Evolutionary conservation across 2,113 vertebrate genomes (phyloP).

Genomic region (Psilopogon haemacephalus): DNA sequence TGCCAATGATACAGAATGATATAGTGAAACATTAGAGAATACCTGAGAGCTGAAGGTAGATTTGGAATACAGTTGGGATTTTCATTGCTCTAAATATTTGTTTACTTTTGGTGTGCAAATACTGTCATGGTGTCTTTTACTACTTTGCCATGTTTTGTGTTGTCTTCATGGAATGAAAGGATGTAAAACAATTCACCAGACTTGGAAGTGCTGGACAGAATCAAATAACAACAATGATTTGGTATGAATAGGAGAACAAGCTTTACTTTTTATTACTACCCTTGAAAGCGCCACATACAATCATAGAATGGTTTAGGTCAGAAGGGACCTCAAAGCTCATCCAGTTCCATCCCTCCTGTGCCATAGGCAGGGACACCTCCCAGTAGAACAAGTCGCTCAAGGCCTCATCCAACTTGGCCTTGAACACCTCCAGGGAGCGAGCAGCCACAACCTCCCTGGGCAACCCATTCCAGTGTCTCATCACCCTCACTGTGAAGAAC

Average conservation of each 20-base stretch:
- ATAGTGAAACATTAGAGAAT: not conserved
- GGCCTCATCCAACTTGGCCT: too few species aligned
- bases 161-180: not conserved
- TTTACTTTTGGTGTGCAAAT: not conserved
- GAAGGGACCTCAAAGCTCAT: too few species aligned
- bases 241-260: not conserved
- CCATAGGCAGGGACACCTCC: too few species aligned
- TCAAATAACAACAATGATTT: not conserved
- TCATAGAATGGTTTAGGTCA: too few species aligned
- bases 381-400: too few species aligned
- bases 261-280: not conserved
- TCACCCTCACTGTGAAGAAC: too few species aligned
- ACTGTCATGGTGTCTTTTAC: not conserved
- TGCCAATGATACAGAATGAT: not conserved
- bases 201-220: not conserved
- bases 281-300: too few species aligned
- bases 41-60: not conserved
- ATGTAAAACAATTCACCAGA: not conserved
- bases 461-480: too few species aligned
- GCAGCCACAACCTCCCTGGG: too few species aligned
- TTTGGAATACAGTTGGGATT: not conserved
- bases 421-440: too few species aligned
- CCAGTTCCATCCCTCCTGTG: too few species aligned
- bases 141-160: not conserved
- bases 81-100: not conserved